Base-by-base conservation (phyloP, 2,113 vertebrate genomes). In the Caranx ignobilis region DNA sequence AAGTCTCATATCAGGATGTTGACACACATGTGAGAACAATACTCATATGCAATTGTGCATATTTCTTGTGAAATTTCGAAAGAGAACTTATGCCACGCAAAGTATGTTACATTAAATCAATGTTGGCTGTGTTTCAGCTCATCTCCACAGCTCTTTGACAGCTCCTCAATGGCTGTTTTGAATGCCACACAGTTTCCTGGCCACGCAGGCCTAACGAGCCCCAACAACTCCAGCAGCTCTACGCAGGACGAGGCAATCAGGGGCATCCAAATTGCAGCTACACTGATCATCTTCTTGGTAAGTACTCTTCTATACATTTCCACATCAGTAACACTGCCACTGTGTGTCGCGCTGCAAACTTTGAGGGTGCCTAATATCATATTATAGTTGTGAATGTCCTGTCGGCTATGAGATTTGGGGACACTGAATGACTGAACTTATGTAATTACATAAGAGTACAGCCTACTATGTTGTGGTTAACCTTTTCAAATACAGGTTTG, bases 251-350 rank as follows among this genome's bases (percentile, higher is more conserved):
- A 94, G 0, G 87, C 70, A 0, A 1, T 4, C 0, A 84, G 21
- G 0, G 91, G 87, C 60, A 5, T 89, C 64, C 82, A 96, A 82
- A 95, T 95, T 0, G 18, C 83, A 2, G 69, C 65, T 11, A 89
- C 94, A 0, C 0, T 94, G 39, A 0, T 93, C 32, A 95, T 95
- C 81, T 95, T 95, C 72, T 52, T 94, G 87, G 93, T 94, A 54
- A 91, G 88, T 31, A 43, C 75, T 47, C 12, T 3, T 61, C 6
- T 6, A 0, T 55, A 26, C 26, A 15, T 8, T 41, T 48, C 11
- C 37, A 4, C 0, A 32, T 21, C 37, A 60, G 68, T 26, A 41
- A 31, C 26, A 55, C 6, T 50, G 8, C 3, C 6, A 13, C 1
- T 57, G 32, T 19, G 48, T 6, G 31, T 5, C n/a, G 16, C 12